Base-by-base conservation (phyloP, 1,140 invertebrate species). In the Doryteuthis pealeii region DNA sequence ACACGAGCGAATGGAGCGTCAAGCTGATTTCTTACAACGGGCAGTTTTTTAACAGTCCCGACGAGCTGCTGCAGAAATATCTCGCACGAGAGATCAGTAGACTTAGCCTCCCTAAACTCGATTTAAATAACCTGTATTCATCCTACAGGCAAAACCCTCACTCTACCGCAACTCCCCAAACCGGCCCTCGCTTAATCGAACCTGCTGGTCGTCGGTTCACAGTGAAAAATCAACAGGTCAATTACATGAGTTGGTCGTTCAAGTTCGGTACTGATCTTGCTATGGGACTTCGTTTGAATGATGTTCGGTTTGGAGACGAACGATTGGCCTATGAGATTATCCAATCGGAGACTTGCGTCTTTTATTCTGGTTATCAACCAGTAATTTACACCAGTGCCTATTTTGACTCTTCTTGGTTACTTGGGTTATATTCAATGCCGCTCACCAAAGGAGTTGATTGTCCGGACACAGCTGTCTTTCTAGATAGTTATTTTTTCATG, bases 271-370 rank as follows among this genome's bases (percentile, higher is more conserved):
- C 82, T 74, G 58, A 80, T 28, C 75, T 80, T 2, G 78, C 80
- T 12, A 80, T 80, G 15, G 85, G 85, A 4, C 32, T 86, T 26
- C 81, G 82, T 35, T 72, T 87, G 15, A 79, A 81, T 65, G 83
- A 87, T 62, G 78, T 86, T 1, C 75, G 81, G n/a, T 86, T 86
- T 70, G 79, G 84, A 70, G 79, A 78, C 6, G 81, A 84, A 67
- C 76, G 82, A 30, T 80, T 87, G 14, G 81, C 80, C 0, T 87
- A 86, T 65, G 86, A 87, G 76, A 75, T 87, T 5, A 82, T 83
- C 26, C 73, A 85, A 14, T 85, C 86, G 73, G 85, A 87, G n/a
- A 76, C 80, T 14, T 78, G 75, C 4, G 81, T 83, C 2, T 82
- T 86, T 67, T 85, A 83, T 73, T 78, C 82, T 4, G 86, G 85